A percentile compares a stretch with the other conserved stretches of the same genome.
Conservation (phyloP, 1,140 invertebrate species). For the Andrena cerasifolii region DNA sequence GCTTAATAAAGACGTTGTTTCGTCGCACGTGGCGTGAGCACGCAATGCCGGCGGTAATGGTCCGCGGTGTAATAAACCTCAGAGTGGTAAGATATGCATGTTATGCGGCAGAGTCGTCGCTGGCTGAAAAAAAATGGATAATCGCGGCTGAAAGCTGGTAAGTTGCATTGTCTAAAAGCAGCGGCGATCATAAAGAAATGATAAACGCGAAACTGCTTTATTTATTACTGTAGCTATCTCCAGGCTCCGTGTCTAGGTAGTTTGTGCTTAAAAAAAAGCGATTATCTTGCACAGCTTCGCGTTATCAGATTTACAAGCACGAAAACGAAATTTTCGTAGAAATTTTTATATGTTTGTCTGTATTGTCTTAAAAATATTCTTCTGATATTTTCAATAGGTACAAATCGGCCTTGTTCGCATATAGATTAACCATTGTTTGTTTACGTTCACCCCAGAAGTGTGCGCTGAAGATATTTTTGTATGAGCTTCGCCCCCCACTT, state of each 20-base stretch:
- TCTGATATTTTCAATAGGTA: no score
- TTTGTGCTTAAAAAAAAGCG: neutral
- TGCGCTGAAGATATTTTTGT: no score
- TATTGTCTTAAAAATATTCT: no score
- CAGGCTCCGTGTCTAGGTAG: neutral
- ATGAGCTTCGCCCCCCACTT: no score
- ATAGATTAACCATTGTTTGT: no score
- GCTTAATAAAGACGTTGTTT: slow-evolving; percentile 67
- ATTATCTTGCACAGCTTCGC: no score
- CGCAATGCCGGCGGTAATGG: slow-evolving; percentile 68
- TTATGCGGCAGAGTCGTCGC: slow-evolving; percentile 51
- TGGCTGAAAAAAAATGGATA: neutral
- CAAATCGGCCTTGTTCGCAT: no score
- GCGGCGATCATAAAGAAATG: neutral
- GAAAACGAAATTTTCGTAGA: no score
- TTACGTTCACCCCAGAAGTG: no score
- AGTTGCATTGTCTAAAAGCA: slow-evolving; percentile 25
- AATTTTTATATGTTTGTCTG: no score
- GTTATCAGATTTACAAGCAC: no score
- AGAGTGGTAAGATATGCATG: slow-evolving; percentile 60
- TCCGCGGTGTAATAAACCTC: slow-evolving; percentile 64
- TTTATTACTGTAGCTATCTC: slow-evolving; percentile 2
- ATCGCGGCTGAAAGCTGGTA: slow-evolving; percentile 8
- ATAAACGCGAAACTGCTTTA: neutral
- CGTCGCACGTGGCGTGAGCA: slow-evolving; percentile 22